Evolutionary conservation across 2,113 vertebrate genomes (phyloP), one percentile per base, ranked within the genome.

Genomic region (Anguilla rostrata): DNA sequence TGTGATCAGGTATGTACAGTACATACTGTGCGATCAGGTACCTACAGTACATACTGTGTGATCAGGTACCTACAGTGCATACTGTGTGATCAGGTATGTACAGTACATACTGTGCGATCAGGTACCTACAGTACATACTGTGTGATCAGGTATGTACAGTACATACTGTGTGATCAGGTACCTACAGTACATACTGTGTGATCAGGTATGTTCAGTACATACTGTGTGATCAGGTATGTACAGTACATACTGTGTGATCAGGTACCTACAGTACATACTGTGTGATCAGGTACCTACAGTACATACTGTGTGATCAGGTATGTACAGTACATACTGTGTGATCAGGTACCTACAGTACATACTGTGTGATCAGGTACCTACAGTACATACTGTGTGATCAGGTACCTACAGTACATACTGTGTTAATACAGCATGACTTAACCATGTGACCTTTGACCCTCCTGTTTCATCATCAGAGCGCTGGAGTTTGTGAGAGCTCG

Each of bases 271-370:
- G 43, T 46, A 14, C 63, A 81, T 12, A 56, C 85, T 43, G 85
- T 86, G 3, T 86, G 85, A 66, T 43, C 39, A 83, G 82, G 82
- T 83, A 40, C 12, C 4, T 2, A 46, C 43, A 46, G 43, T 46
- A 14, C 63, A 81, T 12, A 56, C 85, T 43, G 85, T 86, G 3
- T 86, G 85, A 66, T 43, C 39, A 83, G 82, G 82, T 83, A 40
- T 20, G 8, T 3, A 46, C 43, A 46, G 43, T 46, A n/a, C n/a
- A n/a, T n/a, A n/a, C 43, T 1, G 43, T 43, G 43, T 43, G 43
- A 7, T 43, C 43, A 43, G 43, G 3, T 43, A 43, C 7, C 3
- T 43, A 43, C 43, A 43, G 43, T 43, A 43, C n/a, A 43, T 43
- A 43, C 43, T 5, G 43, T 43, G 43, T 43, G 43, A 7, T 43